These are phyloP conservation scores for Crepidodera aurea DNA, from an alignment of 2,888 invertebrate species.

Conservation along the genomic window DNA sequence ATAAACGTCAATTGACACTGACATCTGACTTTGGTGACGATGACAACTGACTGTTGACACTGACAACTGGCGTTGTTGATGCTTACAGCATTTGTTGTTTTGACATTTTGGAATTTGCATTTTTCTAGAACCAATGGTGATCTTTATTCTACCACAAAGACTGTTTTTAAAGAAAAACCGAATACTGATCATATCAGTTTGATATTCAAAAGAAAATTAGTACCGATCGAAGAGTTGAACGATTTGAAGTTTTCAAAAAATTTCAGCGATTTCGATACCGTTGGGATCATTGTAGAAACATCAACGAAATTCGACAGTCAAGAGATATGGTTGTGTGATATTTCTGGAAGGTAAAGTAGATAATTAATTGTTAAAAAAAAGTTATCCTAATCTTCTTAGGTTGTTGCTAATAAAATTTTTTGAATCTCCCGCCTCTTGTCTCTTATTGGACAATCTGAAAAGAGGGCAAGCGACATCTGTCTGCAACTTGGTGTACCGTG, in stretches of 20 bases:
- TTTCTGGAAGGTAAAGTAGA: slow-evolving; percentile 63
- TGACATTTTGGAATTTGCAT: too few species aligned
- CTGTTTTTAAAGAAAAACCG: slow-evolving; percentile 44
- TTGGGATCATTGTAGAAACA: slow-evolving; percentile 71
- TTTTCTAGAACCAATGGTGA: slow-evolving; percentile 51
- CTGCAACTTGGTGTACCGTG: slow-evolving; percentile 71
- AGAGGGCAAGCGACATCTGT: slow-evolving; percentile 67
- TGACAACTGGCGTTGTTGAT: too few species aligned
- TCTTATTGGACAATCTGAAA: slow-evolving; percentile 65
- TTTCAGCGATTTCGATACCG: slow-evolving; percentile 78
- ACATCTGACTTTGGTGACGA: too few species aligned
- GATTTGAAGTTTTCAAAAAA: slow-evolving; percentile 57
- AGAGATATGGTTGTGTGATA: slow-evolving; percentile 69
- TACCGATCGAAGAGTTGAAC: slow-evolving; percentile 62
- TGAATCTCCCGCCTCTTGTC: slow-evolving; percentile 61
- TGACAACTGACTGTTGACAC: too few species aligned
- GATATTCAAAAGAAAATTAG: slow-evolving; percentile 49
- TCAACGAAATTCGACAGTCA: slow-evolving; percentile 65
- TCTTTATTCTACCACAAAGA: slow-evolving; percentile 47
- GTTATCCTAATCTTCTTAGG: slow-evolving; percentile 44
- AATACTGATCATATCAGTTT: slow-evolving; percentile 21
- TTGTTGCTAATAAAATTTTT: slow-evolving; percentile 61
- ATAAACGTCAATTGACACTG: too few species aligned
- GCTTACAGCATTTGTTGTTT: too few species aligned
- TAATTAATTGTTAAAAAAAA: not conserved